These are phyloP conservation scores for Pseudochaenichthys georgianus DNA, from an alignment of 2,797 vertebrate species.

Conservation along the genomic window DNA sequence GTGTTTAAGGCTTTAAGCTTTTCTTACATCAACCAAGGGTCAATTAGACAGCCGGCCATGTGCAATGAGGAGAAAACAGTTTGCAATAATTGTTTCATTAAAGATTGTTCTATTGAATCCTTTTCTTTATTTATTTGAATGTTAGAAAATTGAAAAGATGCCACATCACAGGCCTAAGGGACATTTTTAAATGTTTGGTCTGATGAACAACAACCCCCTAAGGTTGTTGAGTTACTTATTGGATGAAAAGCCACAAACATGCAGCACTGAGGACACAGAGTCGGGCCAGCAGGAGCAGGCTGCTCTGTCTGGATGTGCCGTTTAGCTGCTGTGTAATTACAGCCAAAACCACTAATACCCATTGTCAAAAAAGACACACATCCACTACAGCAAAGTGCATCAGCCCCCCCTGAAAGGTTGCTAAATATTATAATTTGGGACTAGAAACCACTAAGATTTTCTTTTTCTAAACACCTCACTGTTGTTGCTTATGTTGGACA, in stretches of 20 bases:
- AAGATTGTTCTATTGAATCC: too few species aligned
- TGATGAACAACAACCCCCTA: too few species aligned
- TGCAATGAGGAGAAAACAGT: not conserved
- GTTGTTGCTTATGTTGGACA: conserved; percentile 1
- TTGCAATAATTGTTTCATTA: not conserved
- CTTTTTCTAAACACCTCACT: conserved; percentile 7
- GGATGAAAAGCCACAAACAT: not conserved
- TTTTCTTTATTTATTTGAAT: too few species aligned
- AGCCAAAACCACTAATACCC: conserved; percentile 49
- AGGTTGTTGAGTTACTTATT: too few species aligned
- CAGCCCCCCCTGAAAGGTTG: conserved; percentile 1
- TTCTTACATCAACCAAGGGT: not conserved
- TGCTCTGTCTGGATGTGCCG: conserved; percentile 32
- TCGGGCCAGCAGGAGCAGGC: conserved; percentile 5
- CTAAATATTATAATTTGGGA: conserved; percentile 3
- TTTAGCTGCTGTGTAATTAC: conserved; percentile 63
- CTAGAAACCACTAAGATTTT: not conserved
- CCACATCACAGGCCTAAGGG: too few species aligned
- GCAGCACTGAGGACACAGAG: conserved; percentile 18
- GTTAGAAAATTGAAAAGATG: too few species aligned
- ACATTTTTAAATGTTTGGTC: too few species aligned
- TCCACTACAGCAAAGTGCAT: conserved; percentile 10
- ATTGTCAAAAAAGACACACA: conserved; percentile 42
- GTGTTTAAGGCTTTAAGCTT: not conserved
- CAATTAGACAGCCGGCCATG: not conserved